phyloP scores from a whole-genome alignment of 2,113 vertebrate species.

The Myotis davidii region DNA sequence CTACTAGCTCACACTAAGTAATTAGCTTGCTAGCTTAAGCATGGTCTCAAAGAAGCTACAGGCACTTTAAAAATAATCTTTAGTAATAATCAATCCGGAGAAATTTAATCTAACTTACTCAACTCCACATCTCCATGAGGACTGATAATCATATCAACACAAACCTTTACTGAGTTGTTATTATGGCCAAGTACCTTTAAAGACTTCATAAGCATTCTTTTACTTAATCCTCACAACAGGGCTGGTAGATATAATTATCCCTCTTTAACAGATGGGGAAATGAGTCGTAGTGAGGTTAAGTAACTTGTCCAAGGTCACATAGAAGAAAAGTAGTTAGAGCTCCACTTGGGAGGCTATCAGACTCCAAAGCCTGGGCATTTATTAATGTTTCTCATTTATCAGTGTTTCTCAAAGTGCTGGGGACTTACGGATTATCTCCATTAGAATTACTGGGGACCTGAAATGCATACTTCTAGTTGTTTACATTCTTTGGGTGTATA shows the following conservation, averaged over 20 bases:
- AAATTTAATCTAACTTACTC: slow-evolving; percentile 40
- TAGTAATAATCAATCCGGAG: background rate
- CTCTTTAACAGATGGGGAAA: background rate
- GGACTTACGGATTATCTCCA: background rate
- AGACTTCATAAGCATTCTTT: background rate
- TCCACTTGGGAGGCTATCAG: background rate
- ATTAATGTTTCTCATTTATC: background rate
- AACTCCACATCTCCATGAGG: background rate
- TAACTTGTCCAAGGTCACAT: background rate
- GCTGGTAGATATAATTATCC: background rate
- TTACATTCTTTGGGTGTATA: background rate
- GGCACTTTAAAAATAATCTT: slow-evolving; percentile 34
- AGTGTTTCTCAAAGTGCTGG: background rate
- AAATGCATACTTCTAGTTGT: background rate
- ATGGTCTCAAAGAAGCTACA: slow-evolving; percentile 3
- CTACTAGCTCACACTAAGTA: background rate
- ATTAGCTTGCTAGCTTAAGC: slow-evolving; percentile 7
- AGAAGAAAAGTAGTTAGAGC: background rate
- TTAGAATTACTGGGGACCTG: background rate
- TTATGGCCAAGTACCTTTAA: background rate
- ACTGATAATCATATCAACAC: background rate
- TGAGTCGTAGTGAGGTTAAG: background rate
- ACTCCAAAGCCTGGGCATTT: background rate
- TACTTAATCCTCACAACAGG: background rate
- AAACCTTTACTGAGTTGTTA: background rate